Evolutionary conservation across 2,888 invertebrate genomes (phyloP), one percentile per base, ranked within the genome.

Genomic region (Leucophenga montana): DNA sequence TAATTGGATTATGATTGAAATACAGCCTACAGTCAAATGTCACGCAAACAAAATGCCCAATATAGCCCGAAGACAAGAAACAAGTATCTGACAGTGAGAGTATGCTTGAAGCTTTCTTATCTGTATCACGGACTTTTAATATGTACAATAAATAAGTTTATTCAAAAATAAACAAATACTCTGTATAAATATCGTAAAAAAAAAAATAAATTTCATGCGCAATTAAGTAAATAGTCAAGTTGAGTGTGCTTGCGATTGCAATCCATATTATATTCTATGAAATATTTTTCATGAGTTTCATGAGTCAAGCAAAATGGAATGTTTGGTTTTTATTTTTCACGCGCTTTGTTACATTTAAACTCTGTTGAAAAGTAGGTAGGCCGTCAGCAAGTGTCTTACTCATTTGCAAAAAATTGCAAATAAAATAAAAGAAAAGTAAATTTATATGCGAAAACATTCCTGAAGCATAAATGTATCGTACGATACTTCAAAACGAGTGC

Each of bases 1-100:
- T 81, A 81, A 81, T 79, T 81, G 72, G 76, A 83, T 74, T 83
- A 81, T 79, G 73, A 83, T 81, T 81, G 75, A 73, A 77, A 72
- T 75, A 78, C 71, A 39, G 39, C 22, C 59, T 69, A 70, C 71
- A 69, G 76, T 20, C 57, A 57, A 27, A 27, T 27, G 57, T 27
- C n/a, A 16, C 27, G 57, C 57, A 57, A 20, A 27, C 57, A 39
- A 39, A 3, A 4, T 5, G 39, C 39, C 8, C 39, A 39, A 39
- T 11, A 3, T 1, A 54, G 18, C 18, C n/a, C n/a, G n/a, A 54
- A 20, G 5, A 18, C 1, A 4, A 54, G 6, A 22, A 11, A 14
- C 22, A 39, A 39, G 39, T 39, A 11, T 39, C 8, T 11, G 39
- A 0, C 0, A 56, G 56, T 56, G 22, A 56, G 22, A 56, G 27